These are phyloP conservation scores for Numenius phaeopus DNA, from an alignment of 2,797 vertebrate genomes.

Conservation along the genomic window DNA sequence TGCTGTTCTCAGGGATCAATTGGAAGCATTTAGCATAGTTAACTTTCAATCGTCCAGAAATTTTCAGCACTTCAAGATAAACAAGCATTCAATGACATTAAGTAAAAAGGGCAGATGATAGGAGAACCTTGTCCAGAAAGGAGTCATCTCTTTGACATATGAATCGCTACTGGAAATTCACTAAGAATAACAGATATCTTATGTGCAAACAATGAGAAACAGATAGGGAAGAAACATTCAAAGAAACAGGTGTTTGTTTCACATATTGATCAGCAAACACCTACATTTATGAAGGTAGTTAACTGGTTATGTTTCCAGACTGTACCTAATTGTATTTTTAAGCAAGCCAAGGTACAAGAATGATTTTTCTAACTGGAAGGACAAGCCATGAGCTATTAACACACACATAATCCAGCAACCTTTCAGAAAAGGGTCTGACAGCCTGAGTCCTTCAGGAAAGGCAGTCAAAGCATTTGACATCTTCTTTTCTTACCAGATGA, in stretches of 20 bases:
- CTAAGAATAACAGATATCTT: neutral
- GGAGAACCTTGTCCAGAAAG: neutral
- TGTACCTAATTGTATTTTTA: neutral
- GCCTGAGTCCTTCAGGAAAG: neutral
- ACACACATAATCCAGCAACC: neutral
- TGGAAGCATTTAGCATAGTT: neutral
- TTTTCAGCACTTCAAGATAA: neutral
- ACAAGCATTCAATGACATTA: accelerated
- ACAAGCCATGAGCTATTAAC: neutral
- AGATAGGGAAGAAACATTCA: neutral
- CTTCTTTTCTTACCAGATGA: neutral
- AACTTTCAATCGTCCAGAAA: neutral
- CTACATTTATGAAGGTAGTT: neutral
- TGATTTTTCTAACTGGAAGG: neutral
- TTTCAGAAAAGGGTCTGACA: neutral
- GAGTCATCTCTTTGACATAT: neutral
- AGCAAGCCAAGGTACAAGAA: neutral
- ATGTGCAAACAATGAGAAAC: neutral
- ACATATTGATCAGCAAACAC: neutral
- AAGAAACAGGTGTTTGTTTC: neutral
- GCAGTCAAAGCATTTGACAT: neutral
- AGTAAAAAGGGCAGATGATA: neutral
- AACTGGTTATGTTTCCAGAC: neutral
- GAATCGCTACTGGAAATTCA: neutral
- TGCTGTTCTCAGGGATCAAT: neutral